These are phyloP conservation scores for Bombus haemorrhoidalis DNA, from an alignment of 1,140 invertebrate genomes.

Conservation along the genomic window DNA sequence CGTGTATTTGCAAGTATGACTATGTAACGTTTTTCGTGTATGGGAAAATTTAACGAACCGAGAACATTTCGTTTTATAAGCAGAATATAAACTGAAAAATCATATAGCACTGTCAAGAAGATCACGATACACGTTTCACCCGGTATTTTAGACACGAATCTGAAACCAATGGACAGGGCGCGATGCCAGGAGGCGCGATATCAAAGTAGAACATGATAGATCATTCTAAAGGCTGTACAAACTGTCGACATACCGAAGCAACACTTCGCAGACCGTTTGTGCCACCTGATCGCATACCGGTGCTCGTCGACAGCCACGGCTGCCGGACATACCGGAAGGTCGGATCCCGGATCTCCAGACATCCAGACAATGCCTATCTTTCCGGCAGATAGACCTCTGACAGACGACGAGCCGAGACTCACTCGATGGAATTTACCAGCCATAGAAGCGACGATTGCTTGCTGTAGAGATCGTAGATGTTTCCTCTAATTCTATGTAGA, in stretches of 20 bases:
- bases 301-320: slow-evolving; percentile 59
- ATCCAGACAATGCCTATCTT: slow-evolving; percentile 69
- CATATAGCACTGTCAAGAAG: too few relatives aligned
- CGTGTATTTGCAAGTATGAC: too few relatives aligned
- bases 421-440: slow-evolving; percentile 47
- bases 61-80: too few relatives aligned
- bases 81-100: too few relatives aligned
- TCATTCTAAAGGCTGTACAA: slow-evolving; percentile 51
- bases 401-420: slow-evolving; percentile 54
- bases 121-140: not conserved
- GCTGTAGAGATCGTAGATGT: not conserved
- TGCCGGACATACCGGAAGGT: slow-evolving; percentile 65
- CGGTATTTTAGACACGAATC: not conserved
- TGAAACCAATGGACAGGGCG: not conserved
- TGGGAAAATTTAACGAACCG: too few relatives aligned
- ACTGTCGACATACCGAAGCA: slow-evolving; percentile 72
- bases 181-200: not conserved
- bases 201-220: slow-evolving; percentile 43
- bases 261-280: slow-evolving; percentile 72
- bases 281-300: slow-evolving; percentile 69
- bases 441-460: not conserved
- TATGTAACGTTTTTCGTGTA: too few relatives aligned
- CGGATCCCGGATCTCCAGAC: slow-evolving; percentile 63
- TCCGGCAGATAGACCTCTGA: slow-evolving; percentile 55
- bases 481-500: not conserved